Evolutionary conservation across 23 tunicate species (phyloP).

Genomic region (Trididemnum clinides): DNA sequence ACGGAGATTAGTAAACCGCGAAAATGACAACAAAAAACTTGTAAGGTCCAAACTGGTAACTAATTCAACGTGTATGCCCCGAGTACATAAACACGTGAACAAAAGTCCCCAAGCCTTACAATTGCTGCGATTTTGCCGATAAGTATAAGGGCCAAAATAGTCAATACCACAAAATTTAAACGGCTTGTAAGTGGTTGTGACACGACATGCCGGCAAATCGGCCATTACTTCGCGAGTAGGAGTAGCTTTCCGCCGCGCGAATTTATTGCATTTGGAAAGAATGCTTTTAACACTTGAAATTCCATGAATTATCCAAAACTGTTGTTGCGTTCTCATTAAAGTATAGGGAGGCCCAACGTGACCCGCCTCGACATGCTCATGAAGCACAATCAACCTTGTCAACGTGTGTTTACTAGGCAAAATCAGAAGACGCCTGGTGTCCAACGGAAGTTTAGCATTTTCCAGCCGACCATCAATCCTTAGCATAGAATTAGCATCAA

Average conservation of each 20-base stretch:
- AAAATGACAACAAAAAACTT: background rate
- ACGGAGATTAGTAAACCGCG: background rate
- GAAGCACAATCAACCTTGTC: background rate
- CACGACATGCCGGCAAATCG: background rate
- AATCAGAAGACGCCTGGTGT: background rate
- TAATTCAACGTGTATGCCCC: background rate
- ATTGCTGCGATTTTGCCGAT: background rate
- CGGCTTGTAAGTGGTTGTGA: background rate
- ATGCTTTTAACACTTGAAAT: background rate
- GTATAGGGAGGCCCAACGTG: background rate
- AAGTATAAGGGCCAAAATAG: background rate
- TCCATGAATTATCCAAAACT: conserved; percentile 10
- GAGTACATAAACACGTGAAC: background rate
- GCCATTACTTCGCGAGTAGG: conserved; percentile 2
- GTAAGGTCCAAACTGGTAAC: background rate
- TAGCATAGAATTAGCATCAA: background rate
- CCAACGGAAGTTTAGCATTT: background rate
- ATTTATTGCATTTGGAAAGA: background rate
- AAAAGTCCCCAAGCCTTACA: conserved; percentile 16
- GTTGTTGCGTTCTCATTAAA: background rate
- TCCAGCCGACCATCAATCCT: conserved; percentile 6
- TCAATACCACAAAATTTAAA: background rate
- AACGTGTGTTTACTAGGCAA: background rate
- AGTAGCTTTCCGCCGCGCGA: background rate
- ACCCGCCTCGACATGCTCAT: background rate